These are phyloP conservation scores for Enteromius thamalakanensis DNA, from an alignment of 2,797 vertebrate genomes.

Conservation along the genomic window DNA sequence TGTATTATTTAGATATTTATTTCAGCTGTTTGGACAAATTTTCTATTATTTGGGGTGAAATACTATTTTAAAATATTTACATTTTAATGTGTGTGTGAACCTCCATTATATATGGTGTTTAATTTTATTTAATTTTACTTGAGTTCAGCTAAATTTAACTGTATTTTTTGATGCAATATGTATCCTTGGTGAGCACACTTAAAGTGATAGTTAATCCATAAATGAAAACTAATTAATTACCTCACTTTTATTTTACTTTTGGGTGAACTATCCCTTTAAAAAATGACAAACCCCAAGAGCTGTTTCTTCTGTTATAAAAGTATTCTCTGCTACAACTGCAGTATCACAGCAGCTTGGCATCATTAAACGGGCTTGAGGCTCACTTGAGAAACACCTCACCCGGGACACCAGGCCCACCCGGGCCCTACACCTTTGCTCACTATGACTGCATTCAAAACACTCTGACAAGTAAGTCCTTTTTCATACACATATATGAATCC, in stretches of 20 bases:
- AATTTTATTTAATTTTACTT: neutral
- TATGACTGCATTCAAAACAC: conserved; percentile 89
- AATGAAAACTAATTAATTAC: no score
- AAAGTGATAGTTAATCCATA: neutral
- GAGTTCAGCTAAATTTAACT: neutral
- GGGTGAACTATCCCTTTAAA: neutral
- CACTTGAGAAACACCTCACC: conserved; percentile 80
- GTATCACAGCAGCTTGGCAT: conserved; percentile 94
- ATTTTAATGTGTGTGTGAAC: neutral
- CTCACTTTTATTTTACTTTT: no score
- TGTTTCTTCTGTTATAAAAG: neutral
- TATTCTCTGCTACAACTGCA: conserved; percentile 63
- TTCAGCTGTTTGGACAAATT: neutral
- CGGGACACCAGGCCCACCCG: conserved; percentile 58
- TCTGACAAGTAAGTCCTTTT: conserved; percentile 78
- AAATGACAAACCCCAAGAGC: neutral
- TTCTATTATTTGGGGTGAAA: neutral
- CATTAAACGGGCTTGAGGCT: conserved; percentile 93
- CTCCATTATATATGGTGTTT: no score
- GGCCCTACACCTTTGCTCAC: conserved; percentile 85
- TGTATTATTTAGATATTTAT: no score
- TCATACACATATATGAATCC: no score
- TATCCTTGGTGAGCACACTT: neutral
- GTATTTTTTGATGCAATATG: neutral
- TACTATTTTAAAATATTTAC: neutral